phyloP scores from a whole-genome alignment of 2,888 invertebrate genomes.

The Drosophila nr. fundita region DNA sequence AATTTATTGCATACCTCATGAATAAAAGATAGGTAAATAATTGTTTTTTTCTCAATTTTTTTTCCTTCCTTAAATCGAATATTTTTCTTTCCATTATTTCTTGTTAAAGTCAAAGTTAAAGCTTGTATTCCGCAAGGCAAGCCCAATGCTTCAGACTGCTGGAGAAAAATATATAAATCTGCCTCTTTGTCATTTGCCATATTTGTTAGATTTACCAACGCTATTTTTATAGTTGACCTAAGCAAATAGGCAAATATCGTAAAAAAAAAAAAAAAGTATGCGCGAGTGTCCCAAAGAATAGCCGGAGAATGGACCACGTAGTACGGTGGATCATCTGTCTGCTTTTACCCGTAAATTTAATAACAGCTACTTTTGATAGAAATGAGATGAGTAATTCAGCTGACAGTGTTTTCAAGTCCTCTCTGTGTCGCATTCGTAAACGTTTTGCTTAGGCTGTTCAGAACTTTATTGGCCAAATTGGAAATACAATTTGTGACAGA shows the following conservation, averaged over 20 bases:
- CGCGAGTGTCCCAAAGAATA: not conserved
- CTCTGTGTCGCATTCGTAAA: not conserved
- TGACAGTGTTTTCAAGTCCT: not conserved
- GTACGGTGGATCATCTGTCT: not conserved
- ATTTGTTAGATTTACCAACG: slow-evolving; percentile 34
- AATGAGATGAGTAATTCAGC: not conserved
- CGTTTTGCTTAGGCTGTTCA: not conserved
- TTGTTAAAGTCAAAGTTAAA: not conserved
- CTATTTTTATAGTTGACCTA: slow-evolving; percentile 61
- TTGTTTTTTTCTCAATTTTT: not conserved
- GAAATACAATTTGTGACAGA: not conserved
- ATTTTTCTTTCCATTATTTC: not conserved
- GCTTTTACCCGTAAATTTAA: slow-evolving; percentile 36
- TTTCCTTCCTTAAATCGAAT: not conserved
- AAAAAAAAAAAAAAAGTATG: not conserved
- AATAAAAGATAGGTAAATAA: not conserved
- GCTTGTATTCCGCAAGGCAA: not conserved
- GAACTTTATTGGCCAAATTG: not conserved
- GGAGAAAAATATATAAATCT: not conserved
- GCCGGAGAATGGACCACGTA: not conserved
- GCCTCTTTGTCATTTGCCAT: not conserved
- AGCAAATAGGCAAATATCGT: slow-evolving; percentile 51
- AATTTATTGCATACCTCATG: too few relatives aligned
- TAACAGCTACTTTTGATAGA: not conserved
- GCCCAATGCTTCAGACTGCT: not conserved